Evolutionary conservation across 1,140 invertebrate genomes (phyloP).

Genomic region (Saccostrea echinata): DNA sequence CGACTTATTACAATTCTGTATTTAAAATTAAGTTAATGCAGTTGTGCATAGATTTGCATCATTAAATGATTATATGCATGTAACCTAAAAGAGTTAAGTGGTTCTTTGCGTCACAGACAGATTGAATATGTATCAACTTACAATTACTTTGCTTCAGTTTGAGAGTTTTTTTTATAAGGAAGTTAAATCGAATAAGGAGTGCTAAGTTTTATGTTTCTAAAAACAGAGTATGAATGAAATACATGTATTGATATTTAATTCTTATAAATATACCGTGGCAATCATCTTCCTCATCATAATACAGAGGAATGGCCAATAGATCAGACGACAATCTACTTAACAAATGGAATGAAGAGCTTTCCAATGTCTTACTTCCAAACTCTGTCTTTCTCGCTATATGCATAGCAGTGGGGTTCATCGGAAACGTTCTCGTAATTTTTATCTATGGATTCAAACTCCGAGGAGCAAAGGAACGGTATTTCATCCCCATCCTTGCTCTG

Average conservation of each 20-base stretch:
- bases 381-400: slow-evolving; percentile 23
- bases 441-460: slow-evolving; percentile 41
- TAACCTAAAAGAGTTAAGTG: no score
- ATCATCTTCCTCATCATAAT: background rate
- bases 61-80: no score
- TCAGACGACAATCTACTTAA: background rate
- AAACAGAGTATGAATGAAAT: background rate
- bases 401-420: slow-evolving; percentile 32
- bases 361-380: background rate
- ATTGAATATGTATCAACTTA: no score
- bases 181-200: background rate
- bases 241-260: background rate
- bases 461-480: slow-evolving; percentile 37
- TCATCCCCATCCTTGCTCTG: slow-evolving; percentile 42
- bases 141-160: no score
- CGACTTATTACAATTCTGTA: no score
- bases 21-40: no score
- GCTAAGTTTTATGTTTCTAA: background rate
- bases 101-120: no score
- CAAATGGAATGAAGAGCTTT: slow-evolving; percentile 42
- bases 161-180: background rate
- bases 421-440: slow-evolving; percentile 39
- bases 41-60: no score
- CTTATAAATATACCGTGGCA: background rate
- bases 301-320: background rate